Evolutionary conservation across 2,888 invertebrate genomes (phyloP).

Genomic region (Pollenia amentaria): DNA sequence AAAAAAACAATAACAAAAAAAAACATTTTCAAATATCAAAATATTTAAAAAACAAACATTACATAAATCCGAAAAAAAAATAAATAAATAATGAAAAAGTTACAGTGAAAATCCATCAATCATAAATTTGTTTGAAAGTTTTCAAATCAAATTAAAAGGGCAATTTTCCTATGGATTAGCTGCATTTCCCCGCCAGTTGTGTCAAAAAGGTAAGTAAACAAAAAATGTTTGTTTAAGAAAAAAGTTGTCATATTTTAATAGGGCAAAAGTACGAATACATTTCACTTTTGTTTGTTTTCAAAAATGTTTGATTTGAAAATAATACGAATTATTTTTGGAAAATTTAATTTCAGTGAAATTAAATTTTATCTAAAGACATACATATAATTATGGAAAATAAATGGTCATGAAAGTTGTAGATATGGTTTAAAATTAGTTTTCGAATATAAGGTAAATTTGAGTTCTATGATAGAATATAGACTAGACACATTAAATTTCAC

Average conservation of each 20-base stretch:
- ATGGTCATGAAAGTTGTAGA: no score
- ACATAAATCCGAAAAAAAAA: neutral
- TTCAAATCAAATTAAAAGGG: neutral
- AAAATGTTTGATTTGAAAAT: no score
- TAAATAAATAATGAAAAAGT: neutral
- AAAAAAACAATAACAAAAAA: neutral
- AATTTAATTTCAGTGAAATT: no score
- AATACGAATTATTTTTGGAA: no score
- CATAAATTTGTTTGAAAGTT: slow-evolving; percentile 6
- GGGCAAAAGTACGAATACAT: no score
- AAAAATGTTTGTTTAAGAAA: neutral
- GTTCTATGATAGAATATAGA: no score
- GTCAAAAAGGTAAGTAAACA: slow-evolving; percentile 15
- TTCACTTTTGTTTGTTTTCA: no score
- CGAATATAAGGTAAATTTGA: no score
- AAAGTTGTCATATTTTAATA: neutral
- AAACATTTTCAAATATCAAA: neutral
- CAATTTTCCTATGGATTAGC: slow-evolving; percentile 1
- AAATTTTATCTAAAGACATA: no score
- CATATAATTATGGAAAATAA: no score
- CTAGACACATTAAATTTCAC: no score
- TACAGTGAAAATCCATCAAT: neutral
- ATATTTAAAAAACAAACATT: neutral
- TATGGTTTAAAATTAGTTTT: no score
- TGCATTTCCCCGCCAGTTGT: neutral